Percentiles rank a stretch among this genome's conserved stretches.
These are phyloP conservation scores for Thysanoteuthis rhombus DNA, from an alignment of 2,888 invertebrate species.

Conservation along the genomic window DNA sequence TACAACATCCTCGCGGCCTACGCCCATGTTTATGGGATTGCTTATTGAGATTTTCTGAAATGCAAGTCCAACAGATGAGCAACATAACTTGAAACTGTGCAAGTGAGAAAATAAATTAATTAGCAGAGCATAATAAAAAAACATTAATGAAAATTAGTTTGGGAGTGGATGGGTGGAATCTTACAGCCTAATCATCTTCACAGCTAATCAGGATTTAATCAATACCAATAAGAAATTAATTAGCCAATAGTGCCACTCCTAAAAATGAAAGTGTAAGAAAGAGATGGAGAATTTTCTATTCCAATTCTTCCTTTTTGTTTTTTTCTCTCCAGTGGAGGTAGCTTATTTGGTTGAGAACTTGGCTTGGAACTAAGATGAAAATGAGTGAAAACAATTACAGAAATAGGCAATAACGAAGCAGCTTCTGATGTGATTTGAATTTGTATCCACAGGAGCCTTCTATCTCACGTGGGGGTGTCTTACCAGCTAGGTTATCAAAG, in stretches of 20 bases:
- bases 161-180: background rate
- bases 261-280: background rate
- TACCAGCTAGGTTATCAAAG: too few species aligned
- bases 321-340: background rate
- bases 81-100: background rate
- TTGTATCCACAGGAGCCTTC: too few species aligned
- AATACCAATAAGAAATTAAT: background rate
- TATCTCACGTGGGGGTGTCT: too few species aligned
- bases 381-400: too few species aligned
- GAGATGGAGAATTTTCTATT: background rate
- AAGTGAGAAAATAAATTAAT: conserved; percentile 12
- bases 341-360: background rate
- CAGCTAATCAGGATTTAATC: background rate
- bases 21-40: background rate
- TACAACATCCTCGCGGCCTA: too few species aligned
- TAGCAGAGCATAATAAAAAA: background rate
- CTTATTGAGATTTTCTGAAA: background rate
- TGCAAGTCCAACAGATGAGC: background rate
- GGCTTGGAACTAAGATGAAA: too few species aligned
- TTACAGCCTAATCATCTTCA: background rate
- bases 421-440: too few species aligned
- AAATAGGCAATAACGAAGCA: too few species aligned
- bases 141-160: background rate
- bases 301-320: background rate
- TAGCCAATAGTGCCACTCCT: background rate